A percentile compares a stretch with the other conserved stretches of the same genome.
Conservation (phyloP, 2,113 vertebrate species). For the Thunnus maccoyii region DNA sequence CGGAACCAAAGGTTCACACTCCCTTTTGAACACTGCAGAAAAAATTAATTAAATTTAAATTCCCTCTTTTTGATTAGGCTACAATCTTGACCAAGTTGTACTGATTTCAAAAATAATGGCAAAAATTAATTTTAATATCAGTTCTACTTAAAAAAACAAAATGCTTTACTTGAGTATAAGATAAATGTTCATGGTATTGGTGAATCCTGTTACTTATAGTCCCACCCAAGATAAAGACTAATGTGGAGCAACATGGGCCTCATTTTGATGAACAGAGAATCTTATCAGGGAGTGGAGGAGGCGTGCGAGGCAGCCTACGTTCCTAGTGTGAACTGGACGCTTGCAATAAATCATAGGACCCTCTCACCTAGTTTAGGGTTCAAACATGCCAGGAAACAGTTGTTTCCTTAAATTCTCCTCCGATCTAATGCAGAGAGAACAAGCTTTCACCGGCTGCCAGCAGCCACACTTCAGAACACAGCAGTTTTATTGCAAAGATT, state of each 20-base stretch:
- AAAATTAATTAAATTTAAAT: neutral
- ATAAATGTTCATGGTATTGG: neutral
- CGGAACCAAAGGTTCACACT: too few species aligned
- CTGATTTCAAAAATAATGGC: neutral
- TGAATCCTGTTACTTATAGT: slow-evolving; percentile 33
- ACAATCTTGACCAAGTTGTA: too few species aligned
- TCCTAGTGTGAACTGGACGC: neutral
- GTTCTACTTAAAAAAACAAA: neutral
- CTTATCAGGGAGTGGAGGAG: slow-evolving; percentile 35
- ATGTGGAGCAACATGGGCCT: neutral
- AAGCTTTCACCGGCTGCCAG: slow-evolving; percentile 36
- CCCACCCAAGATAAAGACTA: slow-evolving; percentile 27
- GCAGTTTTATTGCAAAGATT: slow-evolving; percentile 45
- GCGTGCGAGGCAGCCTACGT: slow-evolving; percentile 14
- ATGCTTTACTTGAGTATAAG: neutral
- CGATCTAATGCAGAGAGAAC: slow-evolving; percentile 22
- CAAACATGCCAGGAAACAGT: slow-evolving; percentile 73
- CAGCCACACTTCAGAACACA: slow-evolving; percentile 46
- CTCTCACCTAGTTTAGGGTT: slow-evolving; percentile 18
- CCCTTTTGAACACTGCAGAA: neutral
- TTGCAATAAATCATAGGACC: slow-evolving; percentile 35
- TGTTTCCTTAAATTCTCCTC: slow-evolving; percentile 74
- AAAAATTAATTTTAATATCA: neutral
- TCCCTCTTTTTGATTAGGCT: neutral
- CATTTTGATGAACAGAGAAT: slow-evolving; percentile 44